Conservation (phyloP, 2,113 vertebrate genomes). For the Odobenus rosmarus region DNA sequence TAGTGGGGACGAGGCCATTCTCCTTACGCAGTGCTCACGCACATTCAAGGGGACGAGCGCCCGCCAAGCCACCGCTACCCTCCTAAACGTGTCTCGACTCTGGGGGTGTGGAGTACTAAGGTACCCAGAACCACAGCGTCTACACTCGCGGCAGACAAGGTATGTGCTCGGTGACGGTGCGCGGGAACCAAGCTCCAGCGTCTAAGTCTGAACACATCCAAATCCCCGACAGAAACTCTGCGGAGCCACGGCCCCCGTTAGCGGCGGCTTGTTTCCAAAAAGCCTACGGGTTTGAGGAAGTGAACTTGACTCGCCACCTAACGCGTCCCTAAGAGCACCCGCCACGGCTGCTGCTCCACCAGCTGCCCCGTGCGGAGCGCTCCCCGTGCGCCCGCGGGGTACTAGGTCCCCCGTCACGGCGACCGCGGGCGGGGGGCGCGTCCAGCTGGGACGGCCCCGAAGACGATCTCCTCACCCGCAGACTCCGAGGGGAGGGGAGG, state of each 20-base stretch:
- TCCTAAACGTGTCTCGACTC: background rate
- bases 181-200: background rate
- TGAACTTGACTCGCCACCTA: background rate
- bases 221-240: background rate
- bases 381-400: background rate
- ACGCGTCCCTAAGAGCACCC: background rate
- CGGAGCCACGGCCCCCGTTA: too few relatives aligned
- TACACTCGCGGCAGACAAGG: background rate
- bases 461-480: background rate
- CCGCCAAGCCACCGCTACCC: background rate
- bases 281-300: background rate
- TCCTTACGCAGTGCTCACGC: background rate
- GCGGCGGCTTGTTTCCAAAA: background rate
- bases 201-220: background rate
- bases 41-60: background rate
- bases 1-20: accelerated
- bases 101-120: accelerated
- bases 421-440: background rate
- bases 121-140: background rate
- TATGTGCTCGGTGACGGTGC: background rate
- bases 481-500: background rate
- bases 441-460: background rate
- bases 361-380: too few relatives aligned
- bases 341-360: too few relatives aligned
- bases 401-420: background rate